phyloP scores from a whole-genome alignment of 2,113 vertebrate genomes.

The Oreochromis niloticus region DNA sequence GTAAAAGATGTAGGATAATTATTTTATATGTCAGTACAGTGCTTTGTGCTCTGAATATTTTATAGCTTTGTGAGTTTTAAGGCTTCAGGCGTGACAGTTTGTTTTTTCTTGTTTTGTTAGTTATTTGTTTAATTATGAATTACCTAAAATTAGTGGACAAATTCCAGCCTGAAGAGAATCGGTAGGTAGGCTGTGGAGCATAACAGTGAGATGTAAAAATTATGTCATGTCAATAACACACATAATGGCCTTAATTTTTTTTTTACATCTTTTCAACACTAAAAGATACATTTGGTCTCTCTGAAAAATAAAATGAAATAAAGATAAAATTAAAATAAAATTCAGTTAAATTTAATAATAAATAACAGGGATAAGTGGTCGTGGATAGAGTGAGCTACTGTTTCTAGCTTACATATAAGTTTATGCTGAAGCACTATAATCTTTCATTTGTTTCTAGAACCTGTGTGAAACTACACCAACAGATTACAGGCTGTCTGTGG shows the following conservation, averaged over 20 bases:
- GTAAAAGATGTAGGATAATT: background rate
- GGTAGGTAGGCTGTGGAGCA: background rate
- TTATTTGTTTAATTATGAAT: background rate
- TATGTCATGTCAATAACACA: background rate
- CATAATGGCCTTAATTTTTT: background rate
- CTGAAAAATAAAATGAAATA: background rate
- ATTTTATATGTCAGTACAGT: background rate
- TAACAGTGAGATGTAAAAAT: background rate
- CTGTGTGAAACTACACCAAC: background rate
- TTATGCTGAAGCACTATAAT: background rate
- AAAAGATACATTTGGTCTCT: background rate
- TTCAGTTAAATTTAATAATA: background rate
- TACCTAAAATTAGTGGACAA: background rate
- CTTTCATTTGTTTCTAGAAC: background rate
- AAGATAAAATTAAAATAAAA: rapidly evolving
- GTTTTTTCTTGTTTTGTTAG: background rate
- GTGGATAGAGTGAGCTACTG: background rate
- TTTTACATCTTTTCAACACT: background rate
- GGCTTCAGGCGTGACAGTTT: background rate
- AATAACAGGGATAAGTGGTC: background rate
- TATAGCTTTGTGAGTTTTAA: background rate
- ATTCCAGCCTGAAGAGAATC: background rate
- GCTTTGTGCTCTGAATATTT: background rate
- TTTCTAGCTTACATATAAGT: background rate
- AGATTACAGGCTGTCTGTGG: background rate